A percentile compares a stretch with the other conserved stretches of the same genome.
Evolutionary conservation across 2,888 invertebrate genomes (phyloP).

Genomic region (Tipula lateralis): DNA sequence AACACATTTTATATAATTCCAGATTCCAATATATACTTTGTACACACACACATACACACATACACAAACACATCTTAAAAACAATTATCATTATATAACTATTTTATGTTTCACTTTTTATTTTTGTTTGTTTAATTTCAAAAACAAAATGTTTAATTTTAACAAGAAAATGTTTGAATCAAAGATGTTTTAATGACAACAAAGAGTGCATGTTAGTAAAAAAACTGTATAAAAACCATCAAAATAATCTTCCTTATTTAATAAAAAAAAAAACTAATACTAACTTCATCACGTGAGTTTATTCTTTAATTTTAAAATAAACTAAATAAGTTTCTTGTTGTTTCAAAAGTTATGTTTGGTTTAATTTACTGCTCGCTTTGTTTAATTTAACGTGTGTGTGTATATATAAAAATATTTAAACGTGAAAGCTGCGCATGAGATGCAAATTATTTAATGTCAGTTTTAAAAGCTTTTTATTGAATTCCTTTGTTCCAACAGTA

Average conservation of each 20-base stretch:
- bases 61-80: not conserved
- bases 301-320: not conserved
- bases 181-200: conserved; percentile 19
- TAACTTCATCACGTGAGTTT: conserved; percentile 3
- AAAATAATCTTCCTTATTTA: not conserved
- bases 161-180: not conserved
- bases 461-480: not conserved
- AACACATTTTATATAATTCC: not conserved
- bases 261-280: not conserved
- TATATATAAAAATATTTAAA: not conserved
- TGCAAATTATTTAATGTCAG: not conserved
- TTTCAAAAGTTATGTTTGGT: not conserved
- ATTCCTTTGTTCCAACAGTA: not conserved
- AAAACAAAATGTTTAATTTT: not conserved
- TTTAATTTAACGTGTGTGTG: not conserved
- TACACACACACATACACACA: not conserved
- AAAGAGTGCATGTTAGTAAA: not conserved
- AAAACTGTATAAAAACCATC: not conserved
- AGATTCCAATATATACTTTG: not conserved
- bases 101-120: not conserved
- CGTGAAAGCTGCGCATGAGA: not conserved
- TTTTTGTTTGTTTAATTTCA: not conserved
- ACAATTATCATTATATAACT: not conserved
- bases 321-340: not conserved
- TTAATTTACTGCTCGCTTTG: not conserved